phyloP scores from a whole-genome alignment of 2,888 invertebrate genomes.

The Coremacera marginata region DNA sequence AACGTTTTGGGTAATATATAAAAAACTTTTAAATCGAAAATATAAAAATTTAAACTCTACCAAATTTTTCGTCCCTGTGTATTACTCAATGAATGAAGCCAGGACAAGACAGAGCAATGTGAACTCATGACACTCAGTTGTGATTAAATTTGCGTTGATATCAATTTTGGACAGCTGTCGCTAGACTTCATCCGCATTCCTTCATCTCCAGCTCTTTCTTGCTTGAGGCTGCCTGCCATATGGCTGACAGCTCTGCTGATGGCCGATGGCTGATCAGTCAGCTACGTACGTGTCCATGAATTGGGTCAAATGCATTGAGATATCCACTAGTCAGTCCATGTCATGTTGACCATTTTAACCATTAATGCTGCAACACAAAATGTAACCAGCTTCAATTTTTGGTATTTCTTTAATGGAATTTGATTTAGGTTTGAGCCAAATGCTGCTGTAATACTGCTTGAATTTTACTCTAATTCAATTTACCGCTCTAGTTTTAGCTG shows the following conservation, averaged over 20 bases:
- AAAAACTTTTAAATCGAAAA: too few relatives aligned
- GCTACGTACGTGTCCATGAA: background rate
- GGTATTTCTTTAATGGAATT: background rate
- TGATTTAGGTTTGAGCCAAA: background rate
- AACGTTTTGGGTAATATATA: too few relatives aligned
- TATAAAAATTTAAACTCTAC: too few relatives aligned
- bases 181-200: background rate
- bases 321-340: background rate
- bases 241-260: too few relatives aligned
- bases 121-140: background rate
- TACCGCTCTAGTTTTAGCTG: background rate
- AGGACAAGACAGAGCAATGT: background rate
- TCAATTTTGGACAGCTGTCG: slow-evolving; percentile 24
- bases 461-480: background rate
- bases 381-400: background rate
- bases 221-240: too few relatives aligned
- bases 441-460: background rate
- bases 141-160: slow-evolving; percentile 25
- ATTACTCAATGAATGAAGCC: too few relatives aligned
- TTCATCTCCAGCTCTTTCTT: background rate
- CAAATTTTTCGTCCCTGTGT: too few relatives aligned
- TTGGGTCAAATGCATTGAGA: background rate
- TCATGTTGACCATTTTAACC: slow-evolving; percentile 1
- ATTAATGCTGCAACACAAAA: background rate
- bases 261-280: too few relatives aligned